Evolutionary conservation across 2,888 invertebrate genomes (phyloP), one percentile per base, ranked within the genome.

Genomic region (Dryomyza anilis): DNA sequence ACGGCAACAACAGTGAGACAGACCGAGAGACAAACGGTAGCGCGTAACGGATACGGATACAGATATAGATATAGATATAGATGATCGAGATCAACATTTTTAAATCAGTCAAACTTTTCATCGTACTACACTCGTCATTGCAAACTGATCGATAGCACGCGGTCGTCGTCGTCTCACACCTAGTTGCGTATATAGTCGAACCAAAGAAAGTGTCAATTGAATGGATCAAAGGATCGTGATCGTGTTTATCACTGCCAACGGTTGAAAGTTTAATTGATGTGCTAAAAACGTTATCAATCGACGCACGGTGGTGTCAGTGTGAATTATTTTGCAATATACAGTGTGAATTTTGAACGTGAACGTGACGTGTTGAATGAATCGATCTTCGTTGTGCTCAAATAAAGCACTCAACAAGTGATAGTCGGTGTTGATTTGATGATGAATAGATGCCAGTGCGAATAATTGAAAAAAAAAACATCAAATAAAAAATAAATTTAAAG

Each of bases 231-330:
- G 72, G 71, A 73, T 69, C 78, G 23, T 72, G 69, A 72, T 73
- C 70, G 70, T 72, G 69, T 57, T 58, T 50, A 64, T 65, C 58
- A 46, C 39, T 66, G 70, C 72, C 71, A 60, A 71, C 74, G 73
- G 78, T 78, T 79, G 79, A 80, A 79, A 80, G 79, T 77, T 79
- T 79, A 79, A 80, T 79, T 79, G 75, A 69, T 68, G 74, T 73
- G 74, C 72, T 73, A 73, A 74, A 74, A 71, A 74, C 75, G 74
- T 73, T 74, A n/a, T n/a, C n/a, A n/a, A n/a, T n/a, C n/a, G 74
- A 69, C 71, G 74, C 69, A 74, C 73, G 72, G 75, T 76, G 74
- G 69, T 74, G 72, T 72, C 73, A 73, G 71, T 76, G 75, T 75
- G 71, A 65, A 74, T 66, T 66, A 25, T 59, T 52, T 52, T 59